phyloP scores from a whole-genome alignment of 1,140 invertebrate genomes.

The Pararge aegeria region DNA sequence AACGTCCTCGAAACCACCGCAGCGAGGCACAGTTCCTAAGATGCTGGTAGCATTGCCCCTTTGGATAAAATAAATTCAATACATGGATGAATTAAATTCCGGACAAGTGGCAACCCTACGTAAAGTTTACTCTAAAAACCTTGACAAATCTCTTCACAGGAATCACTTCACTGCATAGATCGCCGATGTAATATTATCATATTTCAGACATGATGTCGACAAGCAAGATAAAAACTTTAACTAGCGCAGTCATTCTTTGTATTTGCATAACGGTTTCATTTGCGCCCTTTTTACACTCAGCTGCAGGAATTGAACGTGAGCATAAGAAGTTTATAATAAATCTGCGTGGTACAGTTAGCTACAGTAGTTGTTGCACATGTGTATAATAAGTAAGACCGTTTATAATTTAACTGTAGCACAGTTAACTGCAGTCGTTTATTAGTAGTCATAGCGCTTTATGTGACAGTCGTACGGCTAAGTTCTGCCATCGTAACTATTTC shows the following conservation, averaged over 20 bases:
- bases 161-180: constrained; percentile 21
- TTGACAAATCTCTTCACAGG: constrained; percentile 26
- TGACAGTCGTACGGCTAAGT: too few relatives aligned
- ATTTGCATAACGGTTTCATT: constrained; percentile 8
- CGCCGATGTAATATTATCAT: constrained; percentile 22
- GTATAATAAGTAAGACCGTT: too few relatives aligned
- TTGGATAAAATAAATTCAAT: too few relatives aligned
- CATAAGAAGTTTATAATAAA: too few relatives aligned
- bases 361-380: neutral
- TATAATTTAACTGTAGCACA: too few relatives aligned
- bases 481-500: too few relatives aligned
- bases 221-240: constrained; percentile 12
- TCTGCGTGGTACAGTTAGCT: neutral
- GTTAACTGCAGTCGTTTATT: too few relatives aligned
- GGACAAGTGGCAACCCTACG: neutral
- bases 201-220: constrained; percentile 18
- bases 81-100: too few relatives aligned
- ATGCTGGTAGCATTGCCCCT: too few relatives aligned
- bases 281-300: neutral
- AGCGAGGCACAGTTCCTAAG: too few relatives aligned
- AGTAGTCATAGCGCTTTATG: too few relatives aligned
- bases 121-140: constrained; percentile 21
- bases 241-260: neutral
- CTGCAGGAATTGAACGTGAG: neutral
- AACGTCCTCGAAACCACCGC: too few relatives aligned